These are phyloP conservation scores for Dascillus cervinus DNA, from an alignment of 2,888 invertebrate species.

Conservation along the genomic window DNA sequence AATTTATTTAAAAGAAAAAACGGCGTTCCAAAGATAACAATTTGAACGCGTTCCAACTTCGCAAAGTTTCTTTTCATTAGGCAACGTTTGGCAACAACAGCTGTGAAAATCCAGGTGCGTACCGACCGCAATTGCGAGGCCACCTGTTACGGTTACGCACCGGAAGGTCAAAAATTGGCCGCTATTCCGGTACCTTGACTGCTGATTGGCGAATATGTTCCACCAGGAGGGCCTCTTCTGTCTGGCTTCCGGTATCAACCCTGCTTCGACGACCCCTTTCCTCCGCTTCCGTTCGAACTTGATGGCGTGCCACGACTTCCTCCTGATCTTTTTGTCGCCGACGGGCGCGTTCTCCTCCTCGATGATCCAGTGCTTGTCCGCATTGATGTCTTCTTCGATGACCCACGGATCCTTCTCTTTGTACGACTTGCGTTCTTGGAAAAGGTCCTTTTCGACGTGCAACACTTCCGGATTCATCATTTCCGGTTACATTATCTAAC, in stretches of 20 bases:
- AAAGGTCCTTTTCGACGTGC: conserved; percentile 38
- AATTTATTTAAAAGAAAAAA: too few relatives aligned
- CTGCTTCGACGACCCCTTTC: conserved; percentile 32
- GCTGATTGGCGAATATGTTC: conserved; percentile 79
- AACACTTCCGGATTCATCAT: conserved; percentile 35
- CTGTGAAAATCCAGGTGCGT: too few relatives aligned
- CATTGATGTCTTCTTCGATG: conserved; percentile 30
- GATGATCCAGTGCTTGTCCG: conserved; percentile 30
- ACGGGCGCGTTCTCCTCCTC: conserved; percentile 36
- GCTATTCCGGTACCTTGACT: conserved; percentile 65
- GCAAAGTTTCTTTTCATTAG: too few relatives aligned
- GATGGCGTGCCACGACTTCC: conserved; percentile 43
- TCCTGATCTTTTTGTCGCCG: conserved; percentile 39
- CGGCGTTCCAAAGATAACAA: too few relatives aligned
- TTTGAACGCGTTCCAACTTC: too few relatives aligned
- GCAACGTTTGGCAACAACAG: too few relatives aligned
- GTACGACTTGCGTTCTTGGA: too few relatives aligned
- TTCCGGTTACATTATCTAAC: conserved; percentile 5
- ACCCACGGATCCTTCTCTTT: conserved; percentile 40
- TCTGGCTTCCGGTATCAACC: conserved; percentile 41
- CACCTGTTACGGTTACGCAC: too few relatives aligned
- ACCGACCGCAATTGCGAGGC: too few relatives aligned
- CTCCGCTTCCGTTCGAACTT: conserved; percentile 41
- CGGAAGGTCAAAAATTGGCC: too few relatives aligned
- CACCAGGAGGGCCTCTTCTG: conserved; percentile 82